Evolutionary conservation across 2,797 vertebrate species (phyloP).

Genomic region (Hemibagrus guttatus): DNA sequence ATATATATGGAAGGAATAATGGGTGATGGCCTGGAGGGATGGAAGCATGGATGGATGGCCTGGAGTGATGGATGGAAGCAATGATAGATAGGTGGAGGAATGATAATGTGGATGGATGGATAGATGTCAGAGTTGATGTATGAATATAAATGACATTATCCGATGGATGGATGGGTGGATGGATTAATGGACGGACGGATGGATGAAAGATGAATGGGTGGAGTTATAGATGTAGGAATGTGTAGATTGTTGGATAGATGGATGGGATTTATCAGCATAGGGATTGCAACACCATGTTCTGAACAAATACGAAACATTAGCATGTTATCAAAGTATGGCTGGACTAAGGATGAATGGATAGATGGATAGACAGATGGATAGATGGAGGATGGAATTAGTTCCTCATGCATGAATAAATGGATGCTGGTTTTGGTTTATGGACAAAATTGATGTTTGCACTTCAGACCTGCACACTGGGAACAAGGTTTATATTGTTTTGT

Average conservation of each 20-base stretch:
- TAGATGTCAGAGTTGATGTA: neutral
- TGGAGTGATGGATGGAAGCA: neutral
- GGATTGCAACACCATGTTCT: neutral
- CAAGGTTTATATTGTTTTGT: neutral
- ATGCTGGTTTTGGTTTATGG: neutral
- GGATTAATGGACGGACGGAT: neutral
- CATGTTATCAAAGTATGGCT: neutral
- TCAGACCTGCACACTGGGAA: neutral
- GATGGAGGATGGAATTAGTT: too few species aligned
- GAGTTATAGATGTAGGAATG: neutral
- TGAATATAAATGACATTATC: neutral
- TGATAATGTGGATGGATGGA: neutral
- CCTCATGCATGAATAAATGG: neutral
- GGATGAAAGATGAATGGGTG: neutral
- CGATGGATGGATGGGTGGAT: neutral
- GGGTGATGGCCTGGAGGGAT: neutral
- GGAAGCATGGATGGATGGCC: neutral
- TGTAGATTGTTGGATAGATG: neutral
- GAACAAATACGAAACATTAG: neutral
- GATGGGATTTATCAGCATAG: neutral
- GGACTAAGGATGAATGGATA: neutral
- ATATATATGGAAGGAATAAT: neutral
- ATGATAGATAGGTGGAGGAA: neutral
- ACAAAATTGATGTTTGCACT: neutral
- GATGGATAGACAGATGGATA: too few species aligned